Base-by-base conservation (phyloP, 2,888 invertebrate genomes). In the Eurois occulta region DNA sequence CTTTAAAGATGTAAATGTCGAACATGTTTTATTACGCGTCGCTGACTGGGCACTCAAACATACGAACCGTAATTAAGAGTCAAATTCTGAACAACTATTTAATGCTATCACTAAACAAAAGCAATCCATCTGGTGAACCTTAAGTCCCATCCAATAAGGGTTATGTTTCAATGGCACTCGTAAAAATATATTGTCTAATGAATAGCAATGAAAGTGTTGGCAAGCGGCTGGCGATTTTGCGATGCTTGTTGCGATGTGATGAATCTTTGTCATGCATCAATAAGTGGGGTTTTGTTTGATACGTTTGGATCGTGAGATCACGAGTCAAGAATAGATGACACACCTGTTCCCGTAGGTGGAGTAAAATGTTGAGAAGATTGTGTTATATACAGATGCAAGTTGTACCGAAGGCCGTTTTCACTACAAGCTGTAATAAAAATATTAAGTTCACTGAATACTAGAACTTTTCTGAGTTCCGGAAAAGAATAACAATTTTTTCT, bases 141-240 rank as follows among this genome's bases (percentile, higher is more conserved):
- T 78, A 74, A 21, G 0, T 0, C 0, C 1, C 0, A 2, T 0
- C 0, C 0, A 52, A 43, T 87, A 81, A 65, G 66, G 48, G 11
- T 32, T 18, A 77, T 58, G 28, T 78, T 86, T 2, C 28, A 69
- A 55, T 65, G 11, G 35, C 55, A 67, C 6, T n/a, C 16, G n/a
- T n/a, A n/a, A 65, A 52, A 72, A 72, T 67, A 62, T 71, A 18
- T 76, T 66, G 24, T 21, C 58, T 48, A 76, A 74, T 73, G 60
- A 35, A 82, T 48, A 72, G 60, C 65, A 83, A 78, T 85, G 75
- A 83, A 79, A 75, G 74, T n/a, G 48, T 86, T 86, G 86, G 87
- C 85, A 78, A 78, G 71, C 72, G 35, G 18, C 18, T 43, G 78
- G 73, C 35, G n/a, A 82, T 84, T 75, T 77, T 35, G 66, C 52